Percentiles rank a stretch among this genome's conserved stretches.
Conservation (phyloP, 2,797 vertebrate genomes). For the Nothura maculosa region DNA sequence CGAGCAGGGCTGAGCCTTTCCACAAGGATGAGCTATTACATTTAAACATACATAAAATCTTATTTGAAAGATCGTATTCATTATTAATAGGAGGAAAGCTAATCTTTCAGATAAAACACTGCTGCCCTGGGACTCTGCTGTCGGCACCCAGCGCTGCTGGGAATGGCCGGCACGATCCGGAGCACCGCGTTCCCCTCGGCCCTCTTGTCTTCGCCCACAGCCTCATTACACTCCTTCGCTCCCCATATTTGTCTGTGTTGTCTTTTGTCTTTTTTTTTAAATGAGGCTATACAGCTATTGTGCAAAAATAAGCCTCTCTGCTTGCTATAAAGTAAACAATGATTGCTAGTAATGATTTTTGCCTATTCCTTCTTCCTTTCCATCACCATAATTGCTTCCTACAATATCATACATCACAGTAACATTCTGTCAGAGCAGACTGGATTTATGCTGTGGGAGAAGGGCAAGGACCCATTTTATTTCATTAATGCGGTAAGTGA, state of each 20-base stretch:
- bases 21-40: conserved; percentile 37
- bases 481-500: conserved; percentile 14
- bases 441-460: not conserved
- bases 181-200: not conserved
- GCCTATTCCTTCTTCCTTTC: not conserved
- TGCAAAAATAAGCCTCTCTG: not conserved
- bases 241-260: not conserved
- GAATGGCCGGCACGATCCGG: not conserved
- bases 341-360: not conserved
- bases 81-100: conserved; percentile 31
- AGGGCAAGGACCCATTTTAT: conserved; percentile 25
- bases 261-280: not conserved
- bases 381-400: not conserved
- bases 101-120: not conserved
- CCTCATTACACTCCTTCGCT: not conserved
- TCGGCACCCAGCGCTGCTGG: not conserved
- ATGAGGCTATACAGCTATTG: rapidly evolving
- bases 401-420: not conserved
- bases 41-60: conserved; percentile 38
- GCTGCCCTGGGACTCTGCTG: not conserved
- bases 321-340: not conserved
- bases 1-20: conserved; percentile 1
- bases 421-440: not conserved
- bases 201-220: not conserved
- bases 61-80: conserved; percentile 34